Conservation (phyloP, 2,888 invertebrate species). For the Prenolepis imparis region DNA sequence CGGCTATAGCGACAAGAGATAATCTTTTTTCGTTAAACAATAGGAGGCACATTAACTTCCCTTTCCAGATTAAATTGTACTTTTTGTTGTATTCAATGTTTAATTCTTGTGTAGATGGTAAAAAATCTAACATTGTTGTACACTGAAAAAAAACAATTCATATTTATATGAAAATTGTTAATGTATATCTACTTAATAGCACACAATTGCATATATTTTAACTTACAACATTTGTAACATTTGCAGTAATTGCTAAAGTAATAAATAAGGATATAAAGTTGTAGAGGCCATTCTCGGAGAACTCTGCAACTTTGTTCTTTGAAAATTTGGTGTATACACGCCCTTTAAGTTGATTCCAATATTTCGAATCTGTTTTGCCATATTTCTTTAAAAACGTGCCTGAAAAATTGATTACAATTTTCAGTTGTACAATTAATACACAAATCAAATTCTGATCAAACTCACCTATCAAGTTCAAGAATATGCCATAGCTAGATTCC, state of each 20-base stretch:
- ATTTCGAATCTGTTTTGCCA: constrained; percentile 78
- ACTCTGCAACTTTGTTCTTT: constrained; percentile 87
- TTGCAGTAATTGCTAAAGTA: constrained; percentile 85
- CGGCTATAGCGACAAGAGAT: constrained; percentile 71
- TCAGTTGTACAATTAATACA: constrained; percentile 8
- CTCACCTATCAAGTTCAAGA: constrained; percentile 86
- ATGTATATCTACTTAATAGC: background rate
- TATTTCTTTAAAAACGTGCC: constrained; percentile 83
- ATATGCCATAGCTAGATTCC: constrained; percentile 87
- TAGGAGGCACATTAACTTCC: constrained; percentile 80
- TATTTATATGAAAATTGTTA: constrained; percentile 1
- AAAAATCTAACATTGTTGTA: constrained; percentile 81
- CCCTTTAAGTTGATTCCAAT: constrained; percentile 87
- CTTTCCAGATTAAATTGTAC: constrained; percentile 81
- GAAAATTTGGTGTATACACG: constrained; percentile 89
- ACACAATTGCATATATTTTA: constrained; percentile 14
- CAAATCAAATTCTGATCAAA: background rate
- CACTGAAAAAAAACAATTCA: constrained; percentile 73
- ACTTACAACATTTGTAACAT: constrained; percentile 85
- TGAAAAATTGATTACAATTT: constrained; percentile 64
- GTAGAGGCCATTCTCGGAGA: constrained; percentile 88
- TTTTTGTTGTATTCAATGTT: constrained; percentile 73
- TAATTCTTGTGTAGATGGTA: constrained; percentile 78
- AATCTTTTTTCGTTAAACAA: constrained; percentile 80
- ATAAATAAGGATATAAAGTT: constrained; percentile 87